Base-by-base conservation (phyloP, 2,888 invertebrate genomes). In the Mactromeris polynyma region DNA sequence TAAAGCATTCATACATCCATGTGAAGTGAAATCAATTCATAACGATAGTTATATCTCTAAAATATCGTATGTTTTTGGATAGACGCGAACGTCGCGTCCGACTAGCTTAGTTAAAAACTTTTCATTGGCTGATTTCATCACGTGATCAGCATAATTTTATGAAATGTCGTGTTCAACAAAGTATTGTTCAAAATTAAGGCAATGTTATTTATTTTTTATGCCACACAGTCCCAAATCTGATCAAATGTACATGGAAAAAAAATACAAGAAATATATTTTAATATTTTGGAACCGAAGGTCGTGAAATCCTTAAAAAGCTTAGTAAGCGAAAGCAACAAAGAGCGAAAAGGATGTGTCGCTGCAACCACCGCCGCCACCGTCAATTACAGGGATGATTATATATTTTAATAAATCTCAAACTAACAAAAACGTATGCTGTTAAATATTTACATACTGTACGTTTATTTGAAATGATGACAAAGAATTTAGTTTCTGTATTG, bases 81-180 rank as follows among this genome's bases (percentile, higher is more conserved):
- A 88, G 89, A 89, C 88, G 83, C 78, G 78, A 78, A 81, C 78
- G 82, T 64, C 73, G 88, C 87, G 87, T 90, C 92, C 46, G 73
- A 78, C 77, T 38, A 33, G 69, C 77, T 54, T 78, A 64, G 84
- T 69, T 38, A 38, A 46, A n/a, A 19, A 51, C 54, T 46, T 69
- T 78, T 86, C 81, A 92, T 92, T 92, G 92, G 92, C 58, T 80
- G 38, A 40, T 38, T 69, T 1, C 6, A 80, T 88, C 92, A 92
- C 79, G 87, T 92, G 92, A 88, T 36, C 51, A 54, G n/a, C 77
- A 84, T 84, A 38, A 77, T 77, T 83, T 84, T 77, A 73, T 33
- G 73, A 73, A 26, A 26, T 73, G 26, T 26, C 11, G 9, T 26
- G n/a, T 64, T 11, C 26, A 26, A 26, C 1, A 26, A n/a, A 26